Conservation (phyloP, 1,140 invertebrate species). For the Apis laboriosa region DNA sequence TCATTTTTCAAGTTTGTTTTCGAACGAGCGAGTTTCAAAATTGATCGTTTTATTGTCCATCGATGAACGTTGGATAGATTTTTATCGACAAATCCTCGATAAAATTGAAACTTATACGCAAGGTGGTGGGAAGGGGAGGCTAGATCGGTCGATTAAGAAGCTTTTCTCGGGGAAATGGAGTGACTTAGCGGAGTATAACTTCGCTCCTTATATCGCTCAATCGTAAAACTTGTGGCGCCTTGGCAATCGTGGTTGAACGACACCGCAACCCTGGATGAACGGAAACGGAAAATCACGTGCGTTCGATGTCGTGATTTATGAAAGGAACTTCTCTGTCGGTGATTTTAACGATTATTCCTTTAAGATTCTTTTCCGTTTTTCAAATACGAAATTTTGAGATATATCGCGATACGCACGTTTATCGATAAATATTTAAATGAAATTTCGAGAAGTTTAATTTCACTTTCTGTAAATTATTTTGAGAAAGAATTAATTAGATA, state of each 20-base stretch:
- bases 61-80: not conserved
- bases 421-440: too few relatives aligned
- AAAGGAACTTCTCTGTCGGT: slow-evolving; percentile 11
- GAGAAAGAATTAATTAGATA: too few relatives aligned
- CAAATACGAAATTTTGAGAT: not conserved
- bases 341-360: not conserved
- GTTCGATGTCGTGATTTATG: slow-evolving; percentile 24
- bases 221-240: slow-evolving; percentile 38
- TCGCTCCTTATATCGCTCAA: slow-evolving; percentile 38
- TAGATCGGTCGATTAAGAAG: slow-evolving; percentile 30
- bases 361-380: not conserved
- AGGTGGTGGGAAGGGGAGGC: not conserved
- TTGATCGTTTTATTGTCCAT: too few relatives aligned
- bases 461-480: too few relatives aligned
- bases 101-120: slow-evolving; percentile 26
- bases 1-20: too few relatives aligned
- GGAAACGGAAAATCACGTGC: slow-evolving; percentile 13
- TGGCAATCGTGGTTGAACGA: slow-evolving; percentile 35
- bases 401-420: not conserved
- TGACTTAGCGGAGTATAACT: slow-evolving; percentile 25
- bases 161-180: slow-evolving; percentile 11
- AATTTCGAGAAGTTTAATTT: too few relatives aligned
- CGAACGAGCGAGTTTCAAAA: too few relatives aligned
- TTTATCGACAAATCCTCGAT: slow-evolving; percentile 26
- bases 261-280: not conserved